Evolutionary conservation across 2,888 invertebrate genomes (phyloP).

Genomic region (Carterocephalus palaemon): DNA sequence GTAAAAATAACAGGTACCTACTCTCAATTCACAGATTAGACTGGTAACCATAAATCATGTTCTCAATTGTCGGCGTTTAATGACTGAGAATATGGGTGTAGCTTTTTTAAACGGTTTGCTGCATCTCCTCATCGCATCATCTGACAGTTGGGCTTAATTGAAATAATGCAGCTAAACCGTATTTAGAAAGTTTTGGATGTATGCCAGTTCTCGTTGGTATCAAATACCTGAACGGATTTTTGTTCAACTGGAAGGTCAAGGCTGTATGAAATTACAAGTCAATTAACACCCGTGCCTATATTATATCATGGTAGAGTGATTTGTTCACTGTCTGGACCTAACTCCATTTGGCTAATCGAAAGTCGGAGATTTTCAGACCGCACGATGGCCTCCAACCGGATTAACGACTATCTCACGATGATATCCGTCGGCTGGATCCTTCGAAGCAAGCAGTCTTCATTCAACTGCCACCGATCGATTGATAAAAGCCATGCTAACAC

Average conservation of each 20-base stretch:
- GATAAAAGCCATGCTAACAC: no score
- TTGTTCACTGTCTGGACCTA: no score
- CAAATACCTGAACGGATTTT: slow-evolving; percentile 50
- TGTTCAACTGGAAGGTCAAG: slow-evolving; percentile 59
- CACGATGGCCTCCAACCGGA: no score
- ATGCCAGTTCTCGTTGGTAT: slow-evolving; percentile 60
- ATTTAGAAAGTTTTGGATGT: slow-evolving; percentile 67
- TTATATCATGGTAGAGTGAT: no score
- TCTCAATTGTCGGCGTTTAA: slow-evolving; percentile 32
- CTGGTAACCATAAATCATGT: slow-evolving; percentile 31
- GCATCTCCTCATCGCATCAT: slow-evolving; percentile 36
- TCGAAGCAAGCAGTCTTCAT: no score
- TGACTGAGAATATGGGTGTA: slow-evolving; percentile 28
- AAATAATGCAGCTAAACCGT: slow-evolving; percentile 60
- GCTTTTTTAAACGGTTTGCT: slow-evolving; percentile 39
- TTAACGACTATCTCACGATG: no score
- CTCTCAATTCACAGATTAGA: slow-evolving; percentile 24
- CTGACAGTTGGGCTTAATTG: slow-evolving; percentile 49
- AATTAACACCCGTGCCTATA: no score
- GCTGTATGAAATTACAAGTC: no score
- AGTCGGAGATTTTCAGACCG: no score
- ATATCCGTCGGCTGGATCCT: no score
- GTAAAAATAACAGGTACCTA: neutral
- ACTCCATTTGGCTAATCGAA: no score
- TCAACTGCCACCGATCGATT: no score